These are phyloP conservation scores for Mungos mungo DNA, from an alignment of 2,113 vertebrate genomes.

Conservation along the genomic window DNA sequence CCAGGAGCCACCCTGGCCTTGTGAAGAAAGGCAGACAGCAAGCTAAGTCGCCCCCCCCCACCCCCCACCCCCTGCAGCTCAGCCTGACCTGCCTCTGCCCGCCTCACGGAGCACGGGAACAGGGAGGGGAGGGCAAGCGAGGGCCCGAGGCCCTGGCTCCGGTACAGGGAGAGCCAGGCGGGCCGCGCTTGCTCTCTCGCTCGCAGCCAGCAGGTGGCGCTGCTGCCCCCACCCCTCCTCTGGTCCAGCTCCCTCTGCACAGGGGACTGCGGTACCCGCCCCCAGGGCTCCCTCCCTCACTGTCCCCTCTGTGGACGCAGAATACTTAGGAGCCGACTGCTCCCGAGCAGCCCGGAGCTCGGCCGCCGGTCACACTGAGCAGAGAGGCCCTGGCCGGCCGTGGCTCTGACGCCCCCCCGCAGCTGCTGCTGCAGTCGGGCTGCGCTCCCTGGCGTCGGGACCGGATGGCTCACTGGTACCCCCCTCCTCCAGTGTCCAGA, in stretches of 20 bases:
- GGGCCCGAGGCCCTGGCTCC: background rate
- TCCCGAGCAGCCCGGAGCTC: background rate
- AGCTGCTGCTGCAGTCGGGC: background rate
- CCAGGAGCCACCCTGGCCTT: background rate
- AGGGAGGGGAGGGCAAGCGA: background rate
- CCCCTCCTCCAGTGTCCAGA: background rate
- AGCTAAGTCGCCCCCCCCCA: background rate
- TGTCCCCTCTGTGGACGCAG: background rate
- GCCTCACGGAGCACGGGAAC: background rate
- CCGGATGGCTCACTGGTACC: background rate
- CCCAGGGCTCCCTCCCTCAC: background rate
- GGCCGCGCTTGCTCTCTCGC: background rate
- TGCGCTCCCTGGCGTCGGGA: background rate
- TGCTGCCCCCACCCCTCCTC: background rate
- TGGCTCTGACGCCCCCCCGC: background rate
- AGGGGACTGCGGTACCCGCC: background rate
- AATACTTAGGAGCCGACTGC: background rate
- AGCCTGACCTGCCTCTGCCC: background rate
- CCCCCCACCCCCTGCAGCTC: fast-evolving
- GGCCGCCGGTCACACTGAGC: background rate
- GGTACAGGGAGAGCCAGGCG: fast-evolving
- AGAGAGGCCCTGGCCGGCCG: background rate
- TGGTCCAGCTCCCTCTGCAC: background rate
- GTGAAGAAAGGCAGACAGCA: background rate
- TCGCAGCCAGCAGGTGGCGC: conserved; percentile 7